These are phyloP conservation scores for Imbricaverruca yamaguchii DNA, from an alignment of 2,888 invertebrate species.

Conservation along the genomic window DNA sequence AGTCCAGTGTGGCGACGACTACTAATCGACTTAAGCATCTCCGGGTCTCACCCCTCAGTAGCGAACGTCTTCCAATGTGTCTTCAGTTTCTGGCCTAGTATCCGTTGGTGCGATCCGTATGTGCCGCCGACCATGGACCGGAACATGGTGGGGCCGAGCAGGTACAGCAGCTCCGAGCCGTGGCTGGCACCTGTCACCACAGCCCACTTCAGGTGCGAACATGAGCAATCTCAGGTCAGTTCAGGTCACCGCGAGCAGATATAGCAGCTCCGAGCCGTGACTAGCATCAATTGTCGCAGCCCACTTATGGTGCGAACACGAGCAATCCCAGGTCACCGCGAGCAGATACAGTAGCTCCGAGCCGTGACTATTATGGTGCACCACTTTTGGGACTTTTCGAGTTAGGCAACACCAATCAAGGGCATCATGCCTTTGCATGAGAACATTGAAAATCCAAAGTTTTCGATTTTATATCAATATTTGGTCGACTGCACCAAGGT, in stretches of 20 bases:
- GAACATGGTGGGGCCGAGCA: slow-evolving; percentile 24
- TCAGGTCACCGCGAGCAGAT: too few relatives aligned
- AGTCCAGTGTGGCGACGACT: too few relatives aligned
- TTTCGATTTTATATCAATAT: too few relatives aligned
- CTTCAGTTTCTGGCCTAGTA: background rate
- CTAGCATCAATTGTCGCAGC: background rate
- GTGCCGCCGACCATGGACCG: background rate
- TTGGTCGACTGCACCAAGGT: too few relatives aligned
- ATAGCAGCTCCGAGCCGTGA: slow-evolving; percentile 25
- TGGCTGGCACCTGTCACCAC: slow-evolving; percentile 23
- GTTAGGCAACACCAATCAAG: too few relatives aligned
- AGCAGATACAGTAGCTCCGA: slow-evolving; percentile 25
- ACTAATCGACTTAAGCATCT: too few relatives aligned
- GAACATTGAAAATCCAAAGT: too few relatives aligned
- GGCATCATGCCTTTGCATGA: too few relatives aligned
- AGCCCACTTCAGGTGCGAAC: too few relatives aligned
- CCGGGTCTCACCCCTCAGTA: background rate
- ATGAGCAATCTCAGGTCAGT: too few relatives aligned
- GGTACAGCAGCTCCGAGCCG: slow-evolving; percentile 25
- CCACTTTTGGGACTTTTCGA: too few relatives aligned
- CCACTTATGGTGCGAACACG: too few relatives aligned
- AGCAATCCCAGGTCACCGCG: background rate
- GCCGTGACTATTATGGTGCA: slow-evolving; percentile 21
- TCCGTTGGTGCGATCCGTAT: background rate
- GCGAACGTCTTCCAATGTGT: background rate